Percentiles rank a stretch among this genome's conserved stretches.
Conservation (phyloP, 2,113 vertebrate genomes). For the Istiophorus platypterus region DNA sequence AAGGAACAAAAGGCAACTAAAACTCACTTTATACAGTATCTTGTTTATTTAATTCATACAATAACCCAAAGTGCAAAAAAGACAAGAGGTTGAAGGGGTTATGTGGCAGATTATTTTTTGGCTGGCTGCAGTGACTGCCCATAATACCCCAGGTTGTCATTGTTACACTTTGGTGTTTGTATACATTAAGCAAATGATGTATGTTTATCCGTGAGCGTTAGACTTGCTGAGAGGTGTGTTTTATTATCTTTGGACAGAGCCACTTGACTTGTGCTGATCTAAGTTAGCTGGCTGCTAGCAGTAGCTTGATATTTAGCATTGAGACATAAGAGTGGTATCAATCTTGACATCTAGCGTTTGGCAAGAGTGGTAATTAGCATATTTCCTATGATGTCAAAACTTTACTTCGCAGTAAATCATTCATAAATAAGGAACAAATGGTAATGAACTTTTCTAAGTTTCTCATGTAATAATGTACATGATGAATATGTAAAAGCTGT, state of each 20-base stretch:
- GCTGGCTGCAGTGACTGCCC: no score
- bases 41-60: no score
- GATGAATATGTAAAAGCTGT: background rate
- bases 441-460: background rate
- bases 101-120: no score
- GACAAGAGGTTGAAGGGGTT: no score
- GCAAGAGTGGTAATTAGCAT: background rate
- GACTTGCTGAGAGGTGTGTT: background rate
- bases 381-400: background rate
- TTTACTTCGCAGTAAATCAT: background rate
- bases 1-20: no score
- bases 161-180: no score
- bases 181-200: no score
- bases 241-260: background rate
- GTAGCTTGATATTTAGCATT: background rate
- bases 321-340: background rate
- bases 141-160: no score
- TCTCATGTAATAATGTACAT: background rate
- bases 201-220: background rate
- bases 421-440: background rate
- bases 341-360: background rate
- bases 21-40: no score
- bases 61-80: no score
- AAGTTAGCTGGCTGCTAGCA: background rate
- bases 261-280: background rate